Conservation (phyloP, 2,797 vertebrate species). For the Pteronotus mesoamericanus region DNA sequence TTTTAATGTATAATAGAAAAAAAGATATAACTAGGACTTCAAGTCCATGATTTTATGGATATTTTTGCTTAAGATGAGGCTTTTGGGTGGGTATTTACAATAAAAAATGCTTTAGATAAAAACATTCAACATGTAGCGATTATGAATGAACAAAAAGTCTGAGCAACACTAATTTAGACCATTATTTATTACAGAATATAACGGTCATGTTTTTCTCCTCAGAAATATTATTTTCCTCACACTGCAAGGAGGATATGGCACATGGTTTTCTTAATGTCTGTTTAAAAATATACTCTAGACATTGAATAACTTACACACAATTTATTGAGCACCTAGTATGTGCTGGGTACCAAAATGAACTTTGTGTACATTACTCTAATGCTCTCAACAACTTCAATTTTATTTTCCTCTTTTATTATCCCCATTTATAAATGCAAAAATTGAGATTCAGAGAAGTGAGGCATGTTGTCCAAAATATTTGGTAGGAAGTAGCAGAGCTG, state of each 20-base stretch:
- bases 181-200: neutral
- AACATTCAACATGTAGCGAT: neutral
- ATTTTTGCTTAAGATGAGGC: neutral
- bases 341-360: neutral
- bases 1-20: neutral
- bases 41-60: neutral
- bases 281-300: neutral
- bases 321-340: neutral
- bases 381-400: neutral
- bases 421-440: constrained; percentile 12
- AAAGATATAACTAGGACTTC: neutral
- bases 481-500: neutral
- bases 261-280: neutral
- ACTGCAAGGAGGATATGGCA: neutral
- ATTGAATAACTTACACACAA: neutral
- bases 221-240: neutral
- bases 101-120: neutral
- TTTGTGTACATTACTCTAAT: neutral
- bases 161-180: neutral
- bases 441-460: neutral
- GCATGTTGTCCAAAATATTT: constrained; percentile 12
- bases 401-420: neutral
- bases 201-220: neutral
- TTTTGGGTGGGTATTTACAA: neutral
- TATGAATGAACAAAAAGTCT: neutral